Base-by-base conservation (phyloP, 35 echinoderm and acorn worm genomes). In the Apostichopus japonicus region DNA sequence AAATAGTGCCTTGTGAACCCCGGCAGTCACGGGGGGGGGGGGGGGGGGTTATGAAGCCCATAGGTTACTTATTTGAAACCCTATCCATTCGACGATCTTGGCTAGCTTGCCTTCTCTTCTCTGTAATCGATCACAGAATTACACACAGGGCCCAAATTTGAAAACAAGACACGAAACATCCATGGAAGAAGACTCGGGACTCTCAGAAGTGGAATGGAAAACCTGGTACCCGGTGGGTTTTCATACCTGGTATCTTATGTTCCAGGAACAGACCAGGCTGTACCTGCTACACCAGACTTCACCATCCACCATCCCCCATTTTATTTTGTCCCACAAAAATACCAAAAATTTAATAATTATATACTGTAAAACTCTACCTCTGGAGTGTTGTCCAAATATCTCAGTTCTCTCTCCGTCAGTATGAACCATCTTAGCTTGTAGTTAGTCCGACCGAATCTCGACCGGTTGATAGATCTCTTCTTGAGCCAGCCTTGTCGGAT, bases 381-480 rank as follows among this genome's bases (percentile, higher is more conserved):
- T 63, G 86, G 86, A 87, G 24, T 17, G 51, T 87, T 63, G 56
- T 87, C 86, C 54, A 87, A 57, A 23, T 87, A 87, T 65, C 58
- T 87, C 58, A 87, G 23, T 51, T 87, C 86, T 62, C 86, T 54
- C 5, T 17, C 13, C 11, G 86, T 87, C 56, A 87, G 56, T 54
- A 87, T 71, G 56, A 87, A 87, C 86, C 86, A 87, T 19, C 86
- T 62, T 17, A 58, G 56, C 16, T 56, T 87, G 86, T 24, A 87
- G 57, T 87, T 87, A 19, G 63, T 71, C 6, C 86, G 86, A 23
- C 86, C 63, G 54, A 87, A 87, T 25, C 86, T 23, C n/a, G 55
- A 63, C 86, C 63, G 67, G 86, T 87, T 87, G 54, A 87, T 87
- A n/a, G 86, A 87, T 21, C 86, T 54, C 58, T 87, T 87, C 56